Percentiles rank a stretch among this genome's conserved stretches.
Conservation (phyloP, 2,113 vertebrate genomes). For the Spheniscus mendiculus region DNA sequence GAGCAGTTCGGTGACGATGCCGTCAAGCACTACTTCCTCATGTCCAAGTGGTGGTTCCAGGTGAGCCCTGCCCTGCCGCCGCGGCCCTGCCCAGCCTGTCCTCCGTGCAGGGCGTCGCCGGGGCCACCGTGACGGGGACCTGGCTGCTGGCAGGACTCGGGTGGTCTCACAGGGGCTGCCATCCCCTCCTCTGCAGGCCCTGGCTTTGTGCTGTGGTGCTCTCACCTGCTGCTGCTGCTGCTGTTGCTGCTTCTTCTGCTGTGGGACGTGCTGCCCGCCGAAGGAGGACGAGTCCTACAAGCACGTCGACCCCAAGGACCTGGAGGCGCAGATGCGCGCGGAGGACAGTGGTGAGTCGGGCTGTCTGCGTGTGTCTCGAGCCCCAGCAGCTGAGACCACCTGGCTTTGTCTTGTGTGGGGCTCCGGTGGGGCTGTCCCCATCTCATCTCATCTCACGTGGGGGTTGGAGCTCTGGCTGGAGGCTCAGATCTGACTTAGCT, state of each 20-base stretch:
- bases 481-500: fast-evolving
- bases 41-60: constrained; percentile 97
- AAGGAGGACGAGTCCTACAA: constrained; percentile 83
- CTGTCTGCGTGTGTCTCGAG: neutral
- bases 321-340: constrained; percentile 82
- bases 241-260: constrained; percentile 93
- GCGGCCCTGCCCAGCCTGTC: neutral
- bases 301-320: constrained; percentile 80
- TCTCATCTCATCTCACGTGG: fast-evolving
- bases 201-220: constrained; percentile 79
- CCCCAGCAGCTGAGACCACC: no score
- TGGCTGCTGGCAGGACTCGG: fast-evolving
- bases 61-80: constrained; percentile 50
- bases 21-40: constrained; percentile 90
- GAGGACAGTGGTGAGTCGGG: constrained; percentile 75
- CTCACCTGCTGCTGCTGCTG: constrained; percentile 91
- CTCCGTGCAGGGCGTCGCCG: fast-evolving
- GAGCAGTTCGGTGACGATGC: constrained; percentile 94
- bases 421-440: fast-evolving
- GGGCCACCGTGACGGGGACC: fast-evolving
- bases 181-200: constrained; percentile 52
- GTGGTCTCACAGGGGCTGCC: neutral
- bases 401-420: neutral
- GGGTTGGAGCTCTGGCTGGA: neutral
- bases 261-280: constrained; percentile 82